Conservation (phyloP, 2,113 vertebrate species). For the Ramphastos sulfuratus region DNA sequence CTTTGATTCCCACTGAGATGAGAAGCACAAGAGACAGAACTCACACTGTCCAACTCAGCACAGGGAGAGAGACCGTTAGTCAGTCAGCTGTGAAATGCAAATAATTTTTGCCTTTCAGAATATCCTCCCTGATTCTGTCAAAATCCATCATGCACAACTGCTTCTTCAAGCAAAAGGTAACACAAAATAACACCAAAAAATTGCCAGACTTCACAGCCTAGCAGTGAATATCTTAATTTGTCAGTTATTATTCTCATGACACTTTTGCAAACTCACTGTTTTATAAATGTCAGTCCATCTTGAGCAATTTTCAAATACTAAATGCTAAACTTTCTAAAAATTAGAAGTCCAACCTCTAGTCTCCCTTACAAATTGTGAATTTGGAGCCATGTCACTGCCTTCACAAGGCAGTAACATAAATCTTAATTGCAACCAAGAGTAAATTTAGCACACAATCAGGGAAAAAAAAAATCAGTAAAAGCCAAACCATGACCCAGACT, state of each 20-base stretch:
- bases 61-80: neutral
- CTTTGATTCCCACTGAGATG: neutral
- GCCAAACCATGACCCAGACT: neutral
- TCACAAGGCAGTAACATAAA: neutral
- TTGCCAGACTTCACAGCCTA: neutral
- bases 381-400: neutral
- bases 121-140: slow-evolving; percentile 53
- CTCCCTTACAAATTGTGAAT: neutral
- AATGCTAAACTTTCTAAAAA: neutral
- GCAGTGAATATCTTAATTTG: neutral
- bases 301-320: neutral
- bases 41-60: neutral
- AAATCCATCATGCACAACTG: slow-evolving; percentile 31
- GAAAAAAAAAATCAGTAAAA: neutral
- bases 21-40: neutral
- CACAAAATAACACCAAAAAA: neutral
- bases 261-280: neutral
- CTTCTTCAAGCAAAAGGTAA: slow-evolving; percentile 48
- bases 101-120: slow-evolving; percentile 67
- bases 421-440: neutral
- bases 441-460: neutral
- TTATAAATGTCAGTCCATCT: neutral
- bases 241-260: neutral
- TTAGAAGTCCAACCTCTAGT: neutral
- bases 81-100: slow-evolving; percentile 57